Evolutionary conservation across 2,888 invertebrate genomes (phyloP), one percentile per base, ranked within the genome.

Genomic region (Thyatira batis): DNA sequence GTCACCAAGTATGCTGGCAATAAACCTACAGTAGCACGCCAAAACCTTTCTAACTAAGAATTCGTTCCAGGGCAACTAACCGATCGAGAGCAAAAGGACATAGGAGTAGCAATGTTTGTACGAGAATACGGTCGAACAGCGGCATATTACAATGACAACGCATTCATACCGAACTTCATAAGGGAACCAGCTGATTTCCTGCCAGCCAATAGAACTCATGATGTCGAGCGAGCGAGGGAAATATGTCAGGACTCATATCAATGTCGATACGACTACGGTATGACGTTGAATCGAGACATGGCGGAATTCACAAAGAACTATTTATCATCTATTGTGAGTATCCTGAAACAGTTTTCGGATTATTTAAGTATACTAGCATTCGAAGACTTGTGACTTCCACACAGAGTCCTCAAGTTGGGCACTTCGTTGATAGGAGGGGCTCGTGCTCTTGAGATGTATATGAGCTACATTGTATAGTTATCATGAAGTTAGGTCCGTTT

Each of bases 231-330:
- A 49, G 96, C 97, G 0, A 87, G 93, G 46, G 94, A 95, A 50
- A 85, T 96, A 10, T 98, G 98, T 71, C 95, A 96, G 49, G 95
- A 95, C 52, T 95, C 95, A 0, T 96, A 96, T 80, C 97, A 97
- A 75, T 98, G 98, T 82, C 94, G 95, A 67, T 98, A 95, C 75
- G 98, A 98, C 79, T 98, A 95, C 76, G 95, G 96, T 0, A 95
- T 97, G 93, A 96, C 97, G 0, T 86, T 97, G 1, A 95, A 97
- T 81, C 92, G 96, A 62, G 97, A 97, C 67, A 93, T 97, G 92
- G 98, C 98, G 0, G 96, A 96, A 75, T 97, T 95, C 71, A 97
- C 98, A 0, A 95, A 95, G 79, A 96, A 96, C 75, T 98, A 97
- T 78, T 95, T 96, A 71, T 93, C 96, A 61, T 91, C 92, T 6